Base-by-base conservation (phyloP, 2,797 vertebrate genomes). In the Synanceia verrucosa region DNA sequence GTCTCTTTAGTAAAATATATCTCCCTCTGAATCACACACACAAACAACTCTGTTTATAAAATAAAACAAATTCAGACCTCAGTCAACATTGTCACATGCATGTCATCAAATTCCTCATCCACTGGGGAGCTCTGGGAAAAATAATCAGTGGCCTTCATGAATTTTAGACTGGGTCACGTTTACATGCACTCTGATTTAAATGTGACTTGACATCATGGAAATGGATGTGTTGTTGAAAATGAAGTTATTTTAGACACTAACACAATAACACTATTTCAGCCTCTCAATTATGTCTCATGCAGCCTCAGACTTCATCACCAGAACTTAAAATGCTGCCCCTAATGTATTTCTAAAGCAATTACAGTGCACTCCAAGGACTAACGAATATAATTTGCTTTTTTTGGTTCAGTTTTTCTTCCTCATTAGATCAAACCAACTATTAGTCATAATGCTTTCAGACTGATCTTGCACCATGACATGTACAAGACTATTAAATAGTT, bases 341-440 rank as follows among this genome's bases (percentile, higher is more conserved):
- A 90, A 90, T 90, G 88, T 80, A 88, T 85, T 84, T 85, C 71
- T 91, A 91, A 91, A 83, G 74, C 76, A 89, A 89, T 92, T 92
- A 91, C 82, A 82, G 55, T 66, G 58, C 67, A 55, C 74, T 86
- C 67, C n/a, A 36, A 57, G 56, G 70, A 67, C 83, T 90, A 88
- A 92, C 91, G 85, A 91, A 82, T 85, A 83, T 76, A 80, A 88
- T 79, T 86, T 70, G 71, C 43, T 78, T 80, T 83, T 46, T 85
- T 90, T 75, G 68, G 65, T 74, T 73, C 5, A 4, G 69, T 61
- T 56, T 78, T 75, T 24, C 69, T 16, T 79, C 71, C 65, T 88
- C 61, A 80, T 85, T 82, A 86, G 67, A 86, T 90, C 63, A 85
- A 82, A 77, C 73, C 23, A 73, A 66, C 70, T 81, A 86, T 90